These are phyloP conservation scores for Triops cancriformis DNA, from an alignment of 1,140 invertebrate species.

Conservation along the genomic window DNA sequence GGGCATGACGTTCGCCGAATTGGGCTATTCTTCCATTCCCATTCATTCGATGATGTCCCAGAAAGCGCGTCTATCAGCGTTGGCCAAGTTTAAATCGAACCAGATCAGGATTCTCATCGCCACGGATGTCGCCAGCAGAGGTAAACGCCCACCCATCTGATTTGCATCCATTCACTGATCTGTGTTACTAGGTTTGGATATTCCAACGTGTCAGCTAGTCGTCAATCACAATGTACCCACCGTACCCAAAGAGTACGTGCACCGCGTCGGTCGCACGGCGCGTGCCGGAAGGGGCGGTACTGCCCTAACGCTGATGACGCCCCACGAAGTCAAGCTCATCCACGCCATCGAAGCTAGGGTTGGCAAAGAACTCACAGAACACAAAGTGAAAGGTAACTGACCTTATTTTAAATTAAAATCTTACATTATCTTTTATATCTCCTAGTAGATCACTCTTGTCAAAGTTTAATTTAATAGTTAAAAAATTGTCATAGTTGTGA, in stretches of 20 bases:
- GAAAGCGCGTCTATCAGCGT: slow-evolving; percentile 62
- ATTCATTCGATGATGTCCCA: slow-evolving; percentile 80
- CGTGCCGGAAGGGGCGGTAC: slow-evolving; percentile 77
- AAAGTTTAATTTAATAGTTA: too few relatives aligned
- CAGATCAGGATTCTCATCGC: slow-evolving; percentile 79
- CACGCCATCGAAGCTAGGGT: slow-evolving; percentile 77
- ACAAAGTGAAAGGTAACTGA: slow-evolving; percentile 66
- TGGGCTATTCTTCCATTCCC: slow-evolving; percentile 78
- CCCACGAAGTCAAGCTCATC: slow-evolving; percentile 78
- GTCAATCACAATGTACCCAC: slow-evolving; percentile 89
- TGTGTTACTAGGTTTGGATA: slow-evolving; percentile 52
- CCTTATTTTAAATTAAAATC: too few relatives aligned
- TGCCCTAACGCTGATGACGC: slow-evolving; percentile 84
- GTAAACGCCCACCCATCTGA: slow-evolving; percentile 39
- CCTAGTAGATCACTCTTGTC: too few relatives aligned
- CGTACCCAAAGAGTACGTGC: slow-evolving; percentile 87
- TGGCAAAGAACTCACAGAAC: slow-evolving; percentile 74
- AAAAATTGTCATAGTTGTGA: too few relatives aligned
- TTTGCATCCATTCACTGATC: neutral
- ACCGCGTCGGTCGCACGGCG: slow-evolving; percentile 92
- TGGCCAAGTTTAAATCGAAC: slow-evolving; percentile 79
- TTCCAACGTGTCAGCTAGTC: slow-evolving; percentile 80
- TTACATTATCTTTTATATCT: too few relatives aligned
- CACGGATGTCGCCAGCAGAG: slow-evolving; percentile 92
- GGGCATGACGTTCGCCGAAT: slow-evolving; percentile 72